Evolutionary conservation across 2,113 vertebrate species (phyloP).

Genomic region (Larimichthys crocea): DNA sequence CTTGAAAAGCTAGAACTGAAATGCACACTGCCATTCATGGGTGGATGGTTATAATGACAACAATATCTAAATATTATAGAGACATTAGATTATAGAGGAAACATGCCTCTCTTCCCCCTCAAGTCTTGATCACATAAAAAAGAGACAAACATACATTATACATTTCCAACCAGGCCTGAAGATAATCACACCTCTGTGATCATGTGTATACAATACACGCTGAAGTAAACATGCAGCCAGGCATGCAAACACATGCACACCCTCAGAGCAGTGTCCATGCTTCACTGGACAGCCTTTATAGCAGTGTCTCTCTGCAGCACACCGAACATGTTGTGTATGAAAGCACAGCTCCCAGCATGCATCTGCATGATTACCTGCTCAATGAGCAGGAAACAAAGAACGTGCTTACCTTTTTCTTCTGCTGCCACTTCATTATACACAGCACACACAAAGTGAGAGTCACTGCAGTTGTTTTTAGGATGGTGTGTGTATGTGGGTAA

Average conservation of each 20-base stretch:
- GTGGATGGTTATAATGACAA: not conserved
- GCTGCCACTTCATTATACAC: not conserved
- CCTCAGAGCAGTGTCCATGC: not conserved
- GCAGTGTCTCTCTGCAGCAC: not conserved
- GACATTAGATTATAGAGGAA: not conserved
- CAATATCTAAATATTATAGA: not conserved
- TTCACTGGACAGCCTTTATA: not conserved
- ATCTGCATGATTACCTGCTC: constrained; percentile 21
- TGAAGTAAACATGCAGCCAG: not conserved
- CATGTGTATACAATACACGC: not conserved
- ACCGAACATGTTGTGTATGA: not conserved
- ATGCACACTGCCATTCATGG: not conserved
- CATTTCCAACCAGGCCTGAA: not conserved
- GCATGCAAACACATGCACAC: constrained; percentile 3
- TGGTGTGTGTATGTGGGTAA: not conserved
- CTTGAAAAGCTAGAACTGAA: not conserved
- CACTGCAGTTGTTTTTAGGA: not conserved
- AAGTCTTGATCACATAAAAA: not conserved
- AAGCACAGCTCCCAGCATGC: not conserved
- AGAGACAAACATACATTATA: too few species aligned
- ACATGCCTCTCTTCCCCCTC: not conserved
- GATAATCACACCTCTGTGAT: not conserved
- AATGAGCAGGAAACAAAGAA: not conserved
- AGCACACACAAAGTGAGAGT: not conserved
- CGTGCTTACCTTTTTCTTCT: not conserved